Conservation (phyloP, 2,113 vertebrate species). For the Tinamus guttatus region DNA sequence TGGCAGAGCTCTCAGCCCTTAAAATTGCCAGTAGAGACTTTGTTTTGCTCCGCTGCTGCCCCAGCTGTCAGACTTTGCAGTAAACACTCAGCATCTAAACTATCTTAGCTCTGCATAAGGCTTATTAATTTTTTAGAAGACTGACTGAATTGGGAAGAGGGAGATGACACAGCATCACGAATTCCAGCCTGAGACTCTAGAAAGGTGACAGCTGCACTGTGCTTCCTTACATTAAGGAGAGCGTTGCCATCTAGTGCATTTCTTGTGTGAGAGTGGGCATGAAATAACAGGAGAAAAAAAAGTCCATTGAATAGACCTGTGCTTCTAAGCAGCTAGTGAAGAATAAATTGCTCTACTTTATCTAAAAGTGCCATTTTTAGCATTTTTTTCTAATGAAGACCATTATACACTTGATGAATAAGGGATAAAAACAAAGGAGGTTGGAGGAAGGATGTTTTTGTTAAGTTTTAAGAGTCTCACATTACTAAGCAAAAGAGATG, state of each 20-base stretch:
- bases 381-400: neutral
- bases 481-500: neutral
- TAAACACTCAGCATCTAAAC: rapidly evolving
- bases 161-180: neutral
- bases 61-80: neutral
- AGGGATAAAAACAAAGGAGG: neutral
- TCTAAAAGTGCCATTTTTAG: neutral
- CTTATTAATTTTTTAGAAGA: rapidly evolving
- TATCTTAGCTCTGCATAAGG: rapidly evolving
- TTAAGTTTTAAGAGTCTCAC: neutral
- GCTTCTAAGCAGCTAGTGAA: neutral
- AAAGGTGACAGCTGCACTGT: rapidly evolving
- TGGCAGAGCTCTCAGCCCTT: neutral
- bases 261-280: neutral
- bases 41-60: neutral
- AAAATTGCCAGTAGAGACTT: neutral
- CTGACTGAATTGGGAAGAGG: rapidly evolving
- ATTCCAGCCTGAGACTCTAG: neutral
- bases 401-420: neutral
- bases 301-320: rapidly evolving
- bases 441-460: neutral
- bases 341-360: rapidly evolving
- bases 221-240: rapidly evolving
- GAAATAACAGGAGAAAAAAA: too few relatives aligned
- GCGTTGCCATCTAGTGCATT: neutral